Evolutionary conservation across 2,888 invertebrate genomes (phyloP).

Genomic region (Drosophila tanythrix): DNA sequence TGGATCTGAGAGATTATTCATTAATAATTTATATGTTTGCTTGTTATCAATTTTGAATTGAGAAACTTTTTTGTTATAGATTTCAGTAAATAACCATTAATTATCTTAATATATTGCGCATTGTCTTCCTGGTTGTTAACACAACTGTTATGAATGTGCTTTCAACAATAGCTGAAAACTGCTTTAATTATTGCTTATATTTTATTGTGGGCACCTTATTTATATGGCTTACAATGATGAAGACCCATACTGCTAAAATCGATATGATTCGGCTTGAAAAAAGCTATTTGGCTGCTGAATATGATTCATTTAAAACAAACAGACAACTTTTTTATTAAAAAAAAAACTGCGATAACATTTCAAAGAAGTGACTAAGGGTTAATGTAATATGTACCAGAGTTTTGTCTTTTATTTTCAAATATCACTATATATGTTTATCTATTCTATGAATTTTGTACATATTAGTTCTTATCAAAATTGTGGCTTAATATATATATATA

Average conservation of each 20-base stretch:
- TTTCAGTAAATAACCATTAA: not conserved
- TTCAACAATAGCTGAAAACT: constrained; percentile 4
- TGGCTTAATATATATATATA: not conserved
- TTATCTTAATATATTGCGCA: constrained; percentile 6
- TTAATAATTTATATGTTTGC: not conserved
- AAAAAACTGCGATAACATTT: not conserved
- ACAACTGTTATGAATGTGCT: constrained; percentile 4
- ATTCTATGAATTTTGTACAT: not conserved
- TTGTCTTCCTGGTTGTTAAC: constrained; percentile 18
- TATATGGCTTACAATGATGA: not conserved
- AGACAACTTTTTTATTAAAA: not conserved
- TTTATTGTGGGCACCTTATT: not conserved
- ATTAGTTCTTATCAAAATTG: not conserved
- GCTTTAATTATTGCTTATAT: not conserved
- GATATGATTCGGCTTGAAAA: not conserved
- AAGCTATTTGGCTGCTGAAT: not conserved
- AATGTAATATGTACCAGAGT: not conserved
- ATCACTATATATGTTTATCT: not conserved
- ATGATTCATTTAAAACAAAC: not conserved
- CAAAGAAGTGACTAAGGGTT: not conserved
- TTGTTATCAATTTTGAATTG: constrained; percentile 7
- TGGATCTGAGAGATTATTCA: not conserved
- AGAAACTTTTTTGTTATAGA: constrained; percentile 1
- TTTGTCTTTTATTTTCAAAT: not conserved
- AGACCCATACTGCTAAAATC: not conserved